phyloP scores from a whole-genome alignment of 1,140 invertebrate genomes.

The Megalonaias nervosa region DNA sequence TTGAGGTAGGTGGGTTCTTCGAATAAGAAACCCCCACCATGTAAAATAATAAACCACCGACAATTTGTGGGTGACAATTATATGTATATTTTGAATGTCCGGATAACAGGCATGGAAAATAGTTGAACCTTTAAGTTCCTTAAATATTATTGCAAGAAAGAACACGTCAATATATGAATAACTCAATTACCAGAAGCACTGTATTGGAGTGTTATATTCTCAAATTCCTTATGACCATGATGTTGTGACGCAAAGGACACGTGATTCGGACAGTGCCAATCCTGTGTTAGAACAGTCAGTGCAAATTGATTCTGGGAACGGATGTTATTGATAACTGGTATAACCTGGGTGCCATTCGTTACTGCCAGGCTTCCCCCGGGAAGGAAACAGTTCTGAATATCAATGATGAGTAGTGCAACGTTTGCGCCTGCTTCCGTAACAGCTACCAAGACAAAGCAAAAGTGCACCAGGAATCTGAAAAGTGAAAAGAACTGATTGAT shows the following conservation, averaged over 20 bases:
- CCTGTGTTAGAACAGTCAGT: constrained; percentile 54
- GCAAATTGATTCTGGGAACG: constrained; percentile 40
- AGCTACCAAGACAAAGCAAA: too few relatives aligned
- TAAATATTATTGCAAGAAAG: too few relatives aligned
- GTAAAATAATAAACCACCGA: too few relatives aligned
- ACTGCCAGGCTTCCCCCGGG: constrained; percentile 50
- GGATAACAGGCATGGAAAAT: too few relatives aligned
- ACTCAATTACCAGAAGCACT: constrained; percentile 34
- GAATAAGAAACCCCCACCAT: too few relatives aligned
- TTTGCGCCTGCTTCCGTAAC: neutral
- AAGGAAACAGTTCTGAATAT: constrained; percentile 62
- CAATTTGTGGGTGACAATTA: too few relatives aligned
- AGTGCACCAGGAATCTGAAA: too few relatives aligned
- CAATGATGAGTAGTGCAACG: constrained; percentile 52
- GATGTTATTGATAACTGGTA: constrained; percentile 54
- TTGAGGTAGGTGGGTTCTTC: too few relatives aligned
- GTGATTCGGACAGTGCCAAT: constrained; percentile 60
- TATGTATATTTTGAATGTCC: too few relatives aligned
- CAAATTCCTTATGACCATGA: constrained; percentile 5
- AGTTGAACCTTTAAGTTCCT: too few relatives aligned
- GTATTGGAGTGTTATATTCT: constrained; percentile 40
- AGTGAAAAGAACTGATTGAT: too few relatives aligned
- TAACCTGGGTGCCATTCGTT: constrained; percentile 40
- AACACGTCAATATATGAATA: neutral
- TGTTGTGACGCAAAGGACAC: constrained; percentile 62